A percentile compares a stretch with the other conserved stretches of the same genome.
These are phyloP conservation scores for Drosophila fungiperda DNA, from an alignment of 2,888 invertebrate genomes.

Conservation along the genomic window DNA sequence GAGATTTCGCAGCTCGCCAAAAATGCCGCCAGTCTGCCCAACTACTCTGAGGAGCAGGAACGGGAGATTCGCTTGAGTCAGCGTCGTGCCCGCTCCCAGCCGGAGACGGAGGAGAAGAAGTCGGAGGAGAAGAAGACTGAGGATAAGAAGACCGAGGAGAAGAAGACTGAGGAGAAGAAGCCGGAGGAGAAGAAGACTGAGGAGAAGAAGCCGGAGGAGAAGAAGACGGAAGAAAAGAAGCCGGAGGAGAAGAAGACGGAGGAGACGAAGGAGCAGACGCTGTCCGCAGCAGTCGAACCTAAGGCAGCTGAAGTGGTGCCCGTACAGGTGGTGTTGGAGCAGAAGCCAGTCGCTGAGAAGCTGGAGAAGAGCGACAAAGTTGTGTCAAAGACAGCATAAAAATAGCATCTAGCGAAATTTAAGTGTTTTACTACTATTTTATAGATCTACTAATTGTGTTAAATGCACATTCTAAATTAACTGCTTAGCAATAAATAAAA, in stretches of 20 bases:
- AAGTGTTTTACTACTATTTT: conserved; percentile 45
- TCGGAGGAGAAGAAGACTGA: neutral
- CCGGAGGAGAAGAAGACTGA: conserved; percentile 2
- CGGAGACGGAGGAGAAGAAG: conserved; percentile 9
- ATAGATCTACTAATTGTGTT: conserved; percentile 27
- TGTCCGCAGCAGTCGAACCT: neutral
- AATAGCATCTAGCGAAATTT: conserved; percentile 2
- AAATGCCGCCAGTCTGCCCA: conserved; percentile 80
- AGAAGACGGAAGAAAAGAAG: neutral
- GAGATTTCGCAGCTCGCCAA: conserved; percentile 79
- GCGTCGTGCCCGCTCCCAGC: conserved; percentile 64
- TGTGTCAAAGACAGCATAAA: conserved; percentile 50
- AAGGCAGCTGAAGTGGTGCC: conserved; percentile 43
- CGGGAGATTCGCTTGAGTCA: conserved; percentile 31
- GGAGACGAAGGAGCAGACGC: neutral
- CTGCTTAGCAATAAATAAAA: conserved; percentile 37
- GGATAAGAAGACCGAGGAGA: neutral
- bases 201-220: conserved; percentile 1
- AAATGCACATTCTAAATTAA: conserved; percentile 18
- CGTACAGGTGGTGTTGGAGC: conserved; percentile 50
- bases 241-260: neutral
- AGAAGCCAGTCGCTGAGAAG: conserved; percentile 33
- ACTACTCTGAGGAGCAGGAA: conserved; percentile 50
- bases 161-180: neutral
- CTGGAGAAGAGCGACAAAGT: conserved; percentile 32